A percentile compares a stretch with the other conserved stretches of the same genome.
Evolutionary conservation across 2,888 invertebrate species (phyloP).

Genomic region (Oscheius sp.): DNA sequence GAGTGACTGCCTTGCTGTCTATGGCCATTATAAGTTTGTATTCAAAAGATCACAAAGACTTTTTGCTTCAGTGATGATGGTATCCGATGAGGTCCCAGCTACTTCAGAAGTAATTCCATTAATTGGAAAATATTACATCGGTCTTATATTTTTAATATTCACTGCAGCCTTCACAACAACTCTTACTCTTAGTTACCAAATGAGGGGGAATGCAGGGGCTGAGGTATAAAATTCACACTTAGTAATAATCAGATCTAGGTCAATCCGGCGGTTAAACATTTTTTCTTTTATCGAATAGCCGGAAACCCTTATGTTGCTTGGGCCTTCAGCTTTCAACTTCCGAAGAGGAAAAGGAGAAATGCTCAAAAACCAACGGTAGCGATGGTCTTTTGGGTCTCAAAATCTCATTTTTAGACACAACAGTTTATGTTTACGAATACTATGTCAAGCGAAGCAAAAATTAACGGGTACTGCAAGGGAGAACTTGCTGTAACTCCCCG

Average conservation of each 20-base stretch:
- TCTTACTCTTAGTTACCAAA: constrained; percentile 63
- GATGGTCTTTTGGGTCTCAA: too few relatives aligned
- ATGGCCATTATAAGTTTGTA: constrained; percentile 65
- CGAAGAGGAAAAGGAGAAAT: constrained; percentile 32
- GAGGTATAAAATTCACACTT: constrained; percentile 38
- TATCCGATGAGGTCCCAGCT: constrained; percentile 64
- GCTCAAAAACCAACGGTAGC: not conserved
- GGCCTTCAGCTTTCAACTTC: constrained; percentile 62
- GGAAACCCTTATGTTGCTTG: constrained; percentile 56
- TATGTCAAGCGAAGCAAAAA: not conserved
- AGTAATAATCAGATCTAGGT: constrained; percentile 37
- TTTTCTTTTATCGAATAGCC: constrained; percentile 59
- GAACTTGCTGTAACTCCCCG: not conserved
- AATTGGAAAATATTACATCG: constrained; percentile 68
- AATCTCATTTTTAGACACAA: not conserved
- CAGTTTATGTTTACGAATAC: constrained; percentile 22
- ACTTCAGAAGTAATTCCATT: constrained; percentile 67
- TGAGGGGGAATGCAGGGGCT: constrained; percentile 63
- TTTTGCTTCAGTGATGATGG: constrained; percentile 65
- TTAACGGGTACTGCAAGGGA: constrained; percentile 26
- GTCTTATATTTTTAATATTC: constrained; percentile 66
- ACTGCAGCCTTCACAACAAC: constrained; percentile 66
- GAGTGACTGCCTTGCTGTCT: constrained; percentile 67
- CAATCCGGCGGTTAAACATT: constrained; percentile 53
- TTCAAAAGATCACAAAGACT: not conserved